Evolutionary conservation across 2,113 vertebrate genomes (phyloP), one percentile per base, ranked within the genome.

Genomic region (Dicaeum eximium): DNA sequence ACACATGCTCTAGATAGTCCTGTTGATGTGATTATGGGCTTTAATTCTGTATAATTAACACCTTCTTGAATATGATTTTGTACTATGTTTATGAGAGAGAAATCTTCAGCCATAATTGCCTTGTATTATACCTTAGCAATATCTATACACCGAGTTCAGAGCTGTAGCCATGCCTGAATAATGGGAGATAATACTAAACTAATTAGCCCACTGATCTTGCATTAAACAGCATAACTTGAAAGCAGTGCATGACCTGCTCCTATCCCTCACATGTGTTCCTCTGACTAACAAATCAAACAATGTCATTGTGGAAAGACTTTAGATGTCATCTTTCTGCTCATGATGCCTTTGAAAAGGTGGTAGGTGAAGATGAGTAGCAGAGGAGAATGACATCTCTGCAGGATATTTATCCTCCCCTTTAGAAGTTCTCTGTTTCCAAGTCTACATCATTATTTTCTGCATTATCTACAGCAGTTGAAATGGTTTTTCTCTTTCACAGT

Each of bases 171-270:
- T 90, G 71, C 30, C 73, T 93, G 71, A 78, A 74, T 80, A 95
- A 94, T 88, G 74, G 87, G 92, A 87, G 71, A 94, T 94, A 93
- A 95, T 86, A 64, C 61, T 67, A 86, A 88, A 91, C 90, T 95
- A 94, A 94, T 95, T 95, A 94, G 50, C 51, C 81, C 35, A 66
- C 81, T 88, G 90, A 91, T 94, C 90, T 91, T 87, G 79, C 81
- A 95, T 95, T 95, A 94, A 93, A 56, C 9, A 94, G 66, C 15
- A 31, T 65, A 86, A 90, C 66, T 88, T 91, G 50, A 91, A 94
- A 96, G 70, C 20, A 72, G 30, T 67, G 58, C 27, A 47, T 90
- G 95, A 95, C 81, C 62, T 73, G 38, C 10, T 84, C 7, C 51
- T 86, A 73, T 70, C 64, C 64, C 54, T 88, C 38, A 51, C 19